These are phyloP conservation scores for Lutjanus erythropterus DNA, from an alignment of 2,113 vertebrate genomes.

Conservation along the genomic window DNA sequence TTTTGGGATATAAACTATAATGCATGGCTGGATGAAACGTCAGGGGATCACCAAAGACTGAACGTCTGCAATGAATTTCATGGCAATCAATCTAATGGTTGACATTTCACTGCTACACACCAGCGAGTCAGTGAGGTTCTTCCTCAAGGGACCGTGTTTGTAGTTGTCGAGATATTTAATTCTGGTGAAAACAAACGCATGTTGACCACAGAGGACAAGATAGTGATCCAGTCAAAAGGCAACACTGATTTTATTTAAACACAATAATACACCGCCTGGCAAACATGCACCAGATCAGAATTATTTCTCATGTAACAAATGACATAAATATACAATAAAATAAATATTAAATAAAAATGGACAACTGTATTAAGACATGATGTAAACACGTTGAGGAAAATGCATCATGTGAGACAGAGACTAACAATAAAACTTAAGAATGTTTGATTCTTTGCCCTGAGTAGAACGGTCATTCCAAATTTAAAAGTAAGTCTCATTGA, in stretches of 20 bases:
- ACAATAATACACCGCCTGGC: conserved; percentile 48
- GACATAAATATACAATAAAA: conserved; percentile 80
- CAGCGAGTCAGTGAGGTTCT: neutral
- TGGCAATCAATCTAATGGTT: neutral
- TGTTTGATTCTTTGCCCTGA: conserved; percentile 77
- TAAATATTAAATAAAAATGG: conserved; percentile 83
- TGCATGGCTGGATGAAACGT: neutral
- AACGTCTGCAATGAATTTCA: neutral
- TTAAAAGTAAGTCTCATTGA: conserved; percentile 46
- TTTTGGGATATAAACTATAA: neutral
- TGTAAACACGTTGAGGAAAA: conserved; percentile 73
- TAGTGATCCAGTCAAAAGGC: conserved; percentile 41
- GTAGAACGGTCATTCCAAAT: conserved; percentile 61
- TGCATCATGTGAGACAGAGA: conserved; percentile 31
- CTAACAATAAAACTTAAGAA: conserved; percentile 56
- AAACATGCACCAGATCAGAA: conserved; percentile 44
- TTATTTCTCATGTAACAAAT: conserved; percentile 64
- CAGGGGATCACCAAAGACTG: neutral
- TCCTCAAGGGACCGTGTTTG: neutral
- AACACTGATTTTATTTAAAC: conserved; percentile 74
- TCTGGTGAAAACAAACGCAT: neutral
- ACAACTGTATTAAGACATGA: conserved; percentile 73
- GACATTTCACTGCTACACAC: neutral
- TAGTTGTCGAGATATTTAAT: neutral
- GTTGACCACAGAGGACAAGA: conserved; percentile 4